Evolutionary conservation across 2,888 invertebrate species (phyloP).

Genomic region (Eupithecia insigniata): DNA sequence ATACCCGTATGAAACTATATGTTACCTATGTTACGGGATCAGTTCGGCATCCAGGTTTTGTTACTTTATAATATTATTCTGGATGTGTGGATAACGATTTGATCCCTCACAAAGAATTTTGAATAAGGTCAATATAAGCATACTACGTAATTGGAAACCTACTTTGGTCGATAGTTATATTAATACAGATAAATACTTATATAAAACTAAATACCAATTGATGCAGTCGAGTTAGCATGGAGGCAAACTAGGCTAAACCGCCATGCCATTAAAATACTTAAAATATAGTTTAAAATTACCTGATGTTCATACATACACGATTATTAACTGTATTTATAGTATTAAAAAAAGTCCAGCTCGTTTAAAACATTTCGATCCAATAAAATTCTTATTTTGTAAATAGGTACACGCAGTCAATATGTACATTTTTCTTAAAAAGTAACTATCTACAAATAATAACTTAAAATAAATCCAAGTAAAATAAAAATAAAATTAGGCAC

Average conservation of each 20-base stretch:
- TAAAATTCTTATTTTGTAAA: constrained; percentile 38
- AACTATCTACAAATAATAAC: constrained; percentile 42
- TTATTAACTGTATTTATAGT: constrained; percentile 22
- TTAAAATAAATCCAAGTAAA: constrained; percentile 47
- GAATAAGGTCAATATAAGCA: constrained; percentile 43
- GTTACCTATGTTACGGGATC: background rate
- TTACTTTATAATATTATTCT: background rate
- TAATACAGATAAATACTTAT: constrained; percentile 28
- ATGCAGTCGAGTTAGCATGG: constrained; percentile 28
- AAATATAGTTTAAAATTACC: constrained; percentile 14
- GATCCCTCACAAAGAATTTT: constrained; percentile 62
- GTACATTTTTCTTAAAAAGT: constrained; percentile 52
- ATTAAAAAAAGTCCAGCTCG: constrained; percentile 20
- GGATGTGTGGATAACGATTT: constrained; percentile 35
- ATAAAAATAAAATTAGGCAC: constrained; percentile 69
- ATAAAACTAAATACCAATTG: constrained; percentile 28
- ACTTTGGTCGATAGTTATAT: constrained; percentile 41
- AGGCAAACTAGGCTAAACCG: background rate
- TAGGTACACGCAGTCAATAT: constrained; percentile 51
- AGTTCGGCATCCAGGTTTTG: background rate
- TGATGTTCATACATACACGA: constrained; percentile 7
- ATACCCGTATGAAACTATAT: no score
- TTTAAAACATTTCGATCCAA: constrained; percentile 23
- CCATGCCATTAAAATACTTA: background rate
- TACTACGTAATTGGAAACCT: constrained; percentile 31